Percentiles rank a stretch among this genome's conserved stretches.
Evolutionary conservation across 2,113 vertebrate species (phyloP).

Genomic region (Helogale parvula): DNA sequence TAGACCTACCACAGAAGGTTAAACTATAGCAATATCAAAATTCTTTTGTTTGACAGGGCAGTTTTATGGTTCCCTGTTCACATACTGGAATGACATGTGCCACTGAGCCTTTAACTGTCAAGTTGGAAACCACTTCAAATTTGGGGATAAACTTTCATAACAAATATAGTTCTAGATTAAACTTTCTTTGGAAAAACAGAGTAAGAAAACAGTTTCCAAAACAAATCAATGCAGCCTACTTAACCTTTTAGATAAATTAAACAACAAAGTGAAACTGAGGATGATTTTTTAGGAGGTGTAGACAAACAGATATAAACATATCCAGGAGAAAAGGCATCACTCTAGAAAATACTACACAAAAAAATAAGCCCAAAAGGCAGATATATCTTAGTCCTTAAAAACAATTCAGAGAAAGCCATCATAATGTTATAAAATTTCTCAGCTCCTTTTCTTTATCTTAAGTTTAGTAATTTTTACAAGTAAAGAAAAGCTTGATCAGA

Average conservation of each 20-base stretch:
- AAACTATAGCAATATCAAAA: background rate
- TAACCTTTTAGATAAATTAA: background rate
- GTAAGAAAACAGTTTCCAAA: background rate
- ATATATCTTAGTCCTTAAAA: background rate
- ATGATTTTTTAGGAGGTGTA: background rate
- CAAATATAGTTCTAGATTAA: background rate
- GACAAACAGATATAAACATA: background rate
- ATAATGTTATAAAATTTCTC: background rate
- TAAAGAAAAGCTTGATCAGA: background rate
- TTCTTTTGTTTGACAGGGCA: background rate
- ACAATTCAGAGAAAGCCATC: background rate
- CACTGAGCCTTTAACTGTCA: background rate
- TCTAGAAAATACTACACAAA: background rate
- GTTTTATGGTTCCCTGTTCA: slow-evolving; percentile 12
- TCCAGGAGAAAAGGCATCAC: background rate
- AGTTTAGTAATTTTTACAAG: slow-evolving; percentile 16
- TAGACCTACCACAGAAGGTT: background rate
- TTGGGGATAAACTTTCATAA: background rate
- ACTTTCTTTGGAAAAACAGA: background rate
- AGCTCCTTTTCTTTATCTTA: background rate
- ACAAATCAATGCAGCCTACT: background rate
- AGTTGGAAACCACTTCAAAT: background rate
- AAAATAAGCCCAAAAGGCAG: background rate
- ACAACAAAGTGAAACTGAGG: background rate
- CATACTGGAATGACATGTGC: background rate